Conservation (phyloP, 2,113 vertebrate genomes). For the Periophthalmus modestus region DNA sequence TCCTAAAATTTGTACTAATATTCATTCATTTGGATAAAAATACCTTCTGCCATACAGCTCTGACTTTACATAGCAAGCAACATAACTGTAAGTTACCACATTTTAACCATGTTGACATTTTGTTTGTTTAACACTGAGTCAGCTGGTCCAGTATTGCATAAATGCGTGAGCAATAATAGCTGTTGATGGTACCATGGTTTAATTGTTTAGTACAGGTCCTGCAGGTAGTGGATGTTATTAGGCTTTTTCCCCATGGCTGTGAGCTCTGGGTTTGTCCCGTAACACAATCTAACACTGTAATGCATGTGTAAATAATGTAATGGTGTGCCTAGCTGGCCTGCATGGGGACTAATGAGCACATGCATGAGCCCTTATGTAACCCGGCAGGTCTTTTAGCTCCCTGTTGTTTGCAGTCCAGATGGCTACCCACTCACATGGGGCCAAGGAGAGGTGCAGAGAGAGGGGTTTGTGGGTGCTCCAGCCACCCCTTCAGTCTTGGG, state of each 20-base stretch:
- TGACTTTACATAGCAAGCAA: not conserved
- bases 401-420: slow-evolving; percentile 64
- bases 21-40: not conserved
- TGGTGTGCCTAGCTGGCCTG: slow-evolving; percentile 38
- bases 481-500: not conserved
- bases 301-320: slow-evolving; percentile 54
- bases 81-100: not conserved
- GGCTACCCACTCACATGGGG: slow-evolving; percentile 44
- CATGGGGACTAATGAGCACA: slow-evolving; percentile 53
- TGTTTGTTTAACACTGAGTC: not conserved
- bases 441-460: not conserved
- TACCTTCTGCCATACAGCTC: not conserved
- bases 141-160: not conserved
- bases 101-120: not conserved
- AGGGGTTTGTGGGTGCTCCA: not conserved
- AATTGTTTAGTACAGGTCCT: slow-evolving; percentile 19
- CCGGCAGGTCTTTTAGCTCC: slow-evolving; percentile 46
- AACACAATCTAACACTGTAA: slow-evolving; percentile 41
- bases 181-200: not conserved
- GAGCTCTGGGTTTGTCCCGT: slow-evolving; percentile 17
- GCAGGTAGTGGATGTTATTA: slow-evolving; percentile 34
- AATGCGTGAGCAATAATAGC: no score
- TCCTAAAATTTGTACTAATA: not conserved
- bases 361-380: slow-evolving; percentile 62
- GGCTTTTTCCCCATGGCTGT: slow-evolving; percentile 1